Conservation (phyloP, 2,113 vertebrate genomes). For the Empidonax traillii region DNA sequence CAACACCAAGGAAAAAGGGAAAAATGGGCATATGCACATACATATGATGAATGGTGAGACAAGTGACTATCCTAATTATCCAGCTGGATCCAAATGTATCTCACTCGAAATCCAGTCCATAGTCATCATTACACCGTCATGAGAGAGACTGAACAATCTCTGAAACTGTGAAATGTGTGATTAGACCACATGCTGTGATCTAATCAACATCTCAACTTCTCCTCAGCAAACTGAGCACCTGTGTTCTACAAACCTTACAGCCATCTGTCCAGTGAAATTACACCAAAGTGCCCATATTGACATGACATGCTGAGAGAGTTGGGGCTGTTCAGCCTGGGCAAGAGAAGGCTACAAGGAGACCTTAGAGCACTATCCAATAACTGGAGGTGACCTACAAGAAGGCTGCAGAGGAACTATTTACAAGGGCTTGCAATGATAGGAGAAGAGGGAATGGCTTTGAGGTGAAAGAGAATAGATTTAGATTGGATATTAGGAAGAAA, state of each 20-base stretch:
- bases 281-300: neutral
- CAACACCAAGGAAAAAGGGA: neutral
- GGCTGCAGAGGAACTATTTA: neutral
- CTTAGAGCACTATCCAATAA: neutral
- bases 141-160: neutral
- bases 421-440: too few relatives aligned
- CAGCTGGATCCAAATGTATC: fast-evolving
- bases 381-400: neutral
- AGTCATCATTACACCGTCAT: neutral
- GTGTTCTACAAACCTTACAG: neutral
- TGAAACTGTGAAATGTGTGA: neutral
- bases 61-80: neutral
- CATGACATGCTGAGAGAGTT: fast-evolving
- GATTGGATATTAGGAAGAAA: neutral
- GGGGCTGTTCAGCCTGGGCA: neutral
- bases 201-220: neutral
- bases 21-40: neutral
- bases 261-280: neutral
- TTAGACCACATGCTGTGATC: too few relatives aligned
- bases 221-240: neutral
- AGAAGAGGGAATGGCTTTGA: neutral
- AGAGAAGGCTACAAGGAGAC: neutral
- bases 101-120: neutral
- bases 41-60: neutral
- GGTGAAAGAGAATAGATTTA: neutral